Conservation (phyloP, 2,888 invertebrate genomes). For the Acleris literana region DNA sequence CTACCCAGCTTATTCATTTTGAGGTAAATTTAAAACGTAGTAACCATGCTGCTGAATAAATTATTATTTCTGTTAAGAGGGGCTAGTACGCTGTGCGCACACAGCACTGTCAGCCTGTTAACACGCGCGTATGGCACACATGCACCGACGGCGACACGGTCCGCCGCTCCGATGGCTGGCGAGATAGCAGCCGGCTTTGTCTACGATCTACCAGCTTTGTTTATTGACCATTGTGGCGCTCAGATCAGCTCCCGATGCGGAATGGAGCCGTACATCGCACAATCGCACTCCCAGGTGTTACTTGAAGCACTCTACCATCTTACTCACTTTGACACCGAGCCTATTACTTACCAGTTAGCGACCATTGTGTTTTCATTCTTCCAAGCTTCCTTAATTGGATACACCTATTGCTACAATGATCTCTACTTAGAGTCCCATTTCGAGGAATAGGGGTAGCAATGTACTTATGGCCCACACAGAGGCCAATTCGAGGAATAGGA, state of each 20-base stretch:
- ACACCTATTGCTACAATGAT: too few species aligned
- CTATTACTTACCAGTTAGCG: constrained; percentile 41
- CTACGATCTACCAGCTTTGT: constrained; percentile 71
- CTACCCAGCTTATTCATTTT: background rate
- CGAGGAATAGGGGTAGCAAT: too few species aligned
- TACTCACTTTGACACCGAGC: constrained; percentile 42
- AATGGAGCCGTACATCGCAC: constrained; percentile 64
- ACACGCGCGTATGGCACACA: constrained; percentile 68
- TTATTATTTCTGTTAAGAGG: constrained; percentile 21
- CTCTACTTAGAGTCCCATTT: too few species aligned
- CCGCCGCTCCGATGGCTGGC: constrained; percentile 70
- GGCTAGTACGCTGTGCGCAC: constrained; percentile 42
- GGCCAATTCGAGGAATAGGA: too few species aligned
- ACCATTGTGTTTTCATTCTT: constrained; percentile 31
- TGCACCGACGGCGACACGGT: constrained; percentile 74
- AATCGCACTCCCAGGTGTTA: constrained; percentile 39
- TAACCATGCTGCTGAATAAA: constrained; percentile 15
- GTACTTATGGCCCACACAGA: too few species aligned
- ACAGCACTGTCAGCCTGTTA: constrained; percentile 44
- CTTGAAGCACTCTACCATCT: constrained; percentile 38
- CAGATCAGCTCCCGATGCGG: constrained; percentile 66
- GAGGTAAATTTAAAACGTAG: background rate
- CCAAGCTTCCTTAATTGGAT: constrained; percentile 7
- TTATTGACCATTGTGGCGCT: constrained; percentile 74
- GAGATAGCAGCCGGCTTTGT: constrained; percentile 70